phyloP scores from a whole-genome alignment of 2,797 vertebrate species.

The Peromyscus eremicus region DNA sequence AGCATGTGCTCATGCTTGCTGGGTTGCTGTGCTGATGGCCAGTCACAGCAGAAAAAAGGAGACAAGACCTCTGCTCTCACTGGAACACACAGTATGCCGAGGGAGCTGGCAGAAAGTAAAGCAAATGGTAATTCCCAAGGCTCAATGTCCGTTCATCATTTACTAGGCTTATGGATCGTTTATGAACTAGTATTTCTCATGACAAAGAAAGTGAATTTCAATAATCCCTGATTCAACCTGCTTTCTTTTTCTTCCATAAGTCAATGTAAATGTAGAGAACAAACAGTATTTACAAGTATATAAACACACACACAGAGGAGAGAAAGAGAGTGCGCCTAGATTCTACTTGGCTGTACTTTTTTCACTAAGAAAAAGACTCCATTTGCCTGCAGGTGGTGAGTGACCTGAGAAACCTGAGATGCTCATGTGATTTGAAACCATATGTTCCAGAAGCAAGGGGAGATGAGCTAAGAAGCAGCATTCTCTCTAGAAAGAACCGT shows the following conservation, averaged over 20 bases:
- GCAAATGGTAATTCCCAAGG: neutral
- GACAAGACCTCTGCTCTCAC: neutral
- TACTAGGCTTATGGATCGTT: constrained; percentile 51
- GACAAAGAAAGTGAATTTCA: constrained; percentile 36
- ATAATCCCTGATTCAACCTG: constrained; percentile 25
- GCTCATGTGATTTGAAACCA: neutral
- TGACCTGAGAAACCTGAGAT: neutral
- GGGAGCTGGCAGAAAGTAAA: neutral
- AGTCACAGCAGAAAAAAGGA: neutral
- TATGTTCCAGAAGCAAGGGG: constrained; percentile 47
- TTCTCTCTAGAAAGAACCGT: constrained; percentile 17
- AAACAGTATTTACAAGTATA: constrained; percentile 3
- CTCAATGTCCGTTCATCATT: neutral
- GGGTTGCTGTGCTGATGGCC: neutral
- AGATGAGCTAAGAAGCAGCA: neutral
- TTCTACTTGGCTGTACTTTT: neutral
- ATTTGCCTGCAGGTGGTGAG: neutral
- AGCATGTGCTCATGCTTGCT: neutral
- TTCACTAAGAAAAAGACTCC: constrained; percentile 12
- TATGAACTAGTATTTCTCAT: constrained; percentile 7
- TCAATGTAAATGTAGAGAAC: constrained; percentile 47
- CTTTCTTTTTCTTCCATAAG: constrained; percentile 50
- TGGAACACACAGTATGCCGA: too few relatives aligned
- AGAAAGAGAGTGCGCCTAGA: neutral
- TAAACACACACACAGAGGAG: neutral